Evolutionary conservation across 2,797 vertebrate species (phyloP).

Genomic region (Kryptolebias ocellatus): DNA sequence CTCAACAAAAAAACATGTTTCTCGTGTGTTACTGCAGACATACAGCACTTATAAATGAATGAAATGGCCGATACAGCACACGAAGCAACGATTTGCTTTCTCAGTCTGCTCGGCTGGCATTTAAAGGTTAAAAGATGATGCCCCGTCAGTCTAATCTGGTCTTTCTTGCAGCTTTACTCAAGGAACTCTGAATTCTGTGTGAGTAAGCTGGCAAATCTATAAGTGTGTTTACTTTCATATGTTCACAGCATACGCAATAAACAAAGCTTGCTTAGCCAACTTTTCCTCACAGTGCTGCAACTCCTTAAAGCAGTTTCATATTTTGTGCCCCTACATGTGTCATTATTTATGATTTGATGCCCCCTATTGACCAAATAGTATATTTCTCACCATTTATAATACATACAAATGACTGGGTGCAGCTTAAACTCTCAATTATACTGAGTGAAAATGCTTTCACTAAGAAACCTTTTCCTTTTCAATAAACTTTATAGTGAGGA

Average conservation of each 20-base stretch:
- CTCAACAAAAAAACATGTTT: not conserved
- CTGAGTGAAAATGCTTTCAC: not conserved
- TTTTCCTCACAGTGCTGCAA: not conserved
- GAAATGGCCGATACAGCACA: not conserved
- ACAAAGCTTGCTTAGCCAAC: not conserved
- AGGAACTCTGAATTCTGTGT: slow-evolving; percentile 3
- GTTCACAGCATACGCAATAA: not conserved
- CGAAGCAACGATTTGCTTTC: slow-evolving; percentile 12
- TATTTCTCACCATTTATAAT: not conserved
- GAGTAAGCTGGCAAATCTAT: not conserved
- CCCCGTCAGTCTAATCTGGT: slow-evolving; percentile 41
- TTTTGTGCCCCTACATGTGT: not conserved
- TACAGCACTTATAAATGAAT: slow-evolving; percentile 8
- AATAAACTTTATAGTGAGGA: too few species aligned
- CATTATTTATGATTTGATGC: slow-evolving; percentile 54
- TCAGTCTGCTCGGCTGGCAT: slow-evolving; percentile 46
- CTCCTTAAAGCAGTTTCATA: slow-evolving; percentile 22
- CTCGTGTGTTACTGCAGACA: not conserved
- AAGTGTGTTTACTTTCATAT: not conserved
- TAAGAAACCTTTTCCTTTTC: too few species aligned
- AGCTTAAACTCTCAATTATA: not conserved
- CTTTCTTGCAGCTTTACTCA: slow-evolving; percentile 29
- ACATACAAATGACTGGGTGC: not conserved
- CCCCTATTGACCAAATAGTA: slow-evolving; percentile 53
- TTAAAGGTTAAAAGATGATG: slow-evolving; percentile 56